These are phyloP conservation scores for Macrosiphum euphorbiae DNA, from an alignment of 2,888 invertebrate species.

Conservation along the genomic window DNA sequence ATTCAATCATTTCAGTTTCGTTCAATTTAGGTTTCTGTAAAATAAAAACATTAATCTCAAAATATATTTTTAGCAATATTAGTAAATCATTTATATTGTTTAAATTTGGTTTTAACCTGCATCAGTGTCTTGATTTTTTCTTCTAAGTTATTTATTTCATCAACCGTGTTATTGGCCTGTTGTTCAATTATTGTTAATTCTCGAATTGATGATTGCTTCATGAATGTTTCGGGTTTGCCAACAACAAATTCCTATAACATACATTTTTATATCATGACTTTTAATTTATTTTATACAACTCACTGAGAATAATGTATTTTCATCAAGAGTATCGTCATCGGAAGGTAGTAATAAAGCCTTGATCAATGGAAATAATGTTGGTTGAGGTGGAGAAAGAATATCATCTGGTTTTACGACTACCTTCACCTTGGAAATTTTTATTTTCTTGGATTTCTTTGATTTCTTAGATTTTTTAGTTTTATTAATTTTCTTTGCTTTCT, in stretches of 20 bases:
- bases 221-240: background rate
- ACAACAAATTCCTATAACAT: constrained; percentile 40
- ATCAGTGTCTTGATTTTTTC: constrained; percentile 36
- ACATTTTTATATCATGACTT: background rate
- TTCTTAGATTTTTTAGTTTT: background rate
- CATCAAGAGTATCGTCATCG: background rate
- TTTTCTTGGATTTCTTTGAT: too few relatives aligned
- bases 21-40: constrained; percentile 19
- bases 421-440: background rate
- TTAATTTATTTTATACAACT: background rate
- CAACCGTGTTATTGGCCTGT: constrained; percentile 43
- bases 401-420: background rate
- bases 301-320: constrained; percentile 23
- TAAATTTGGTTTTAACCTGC: background rate
- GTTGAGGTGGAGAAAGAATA: background rate
- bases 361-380: constrained; percentile 26
- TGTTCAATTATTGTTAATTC: constrained; percentile 20
- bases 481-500: background rate
- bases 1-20: background rate
- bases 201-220: background rate
- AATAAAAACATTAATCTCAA: background rate
- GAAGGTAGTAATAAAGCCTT: constrained; percentile 14
- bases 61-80: background rate
- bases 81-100: background rate
- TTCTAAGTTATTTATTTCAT: constrained; percentile 34